These are phyloP conservation scores for Entomobrya multifasciata DNA, from an alignment of 2,888 invertebrate species.

Conservation along the genomic window DNA sequence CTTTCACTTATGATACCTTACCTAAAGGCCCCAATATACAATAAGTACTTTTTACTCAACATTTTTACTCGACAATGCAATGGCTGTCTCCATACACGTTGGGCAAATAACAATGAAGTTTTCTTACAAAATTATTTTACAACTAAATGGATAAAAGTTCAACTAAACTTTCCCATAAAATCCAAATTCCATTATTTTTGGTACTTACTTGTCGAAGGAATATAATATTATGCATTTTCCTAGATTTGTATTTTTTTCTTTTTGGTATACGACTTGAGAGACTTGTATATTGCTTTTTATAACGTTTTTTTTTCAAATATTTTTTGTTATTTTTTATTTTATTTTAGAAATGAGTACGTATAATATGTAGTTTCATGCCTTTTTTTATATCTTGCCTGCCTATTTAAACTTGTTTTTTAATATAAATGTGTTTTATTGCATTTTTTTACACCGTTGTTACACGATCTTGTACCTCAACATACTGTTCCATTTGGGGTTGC, in stretches of 20 bases:
- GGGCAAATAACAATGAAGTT: neutral
- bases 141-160: neutral
- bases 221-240: constrained; percentile 51
- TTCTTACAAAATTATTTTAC: neutral
- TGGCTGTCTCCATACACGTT: neutral
- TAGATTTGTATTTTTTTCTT: constrained; percentile 57
- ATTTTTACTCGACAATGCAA: neutral
- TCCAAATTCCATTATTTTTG: too few species aligned
- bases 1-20: neutral
- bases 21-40: constrained; percentile 6
- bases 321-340: neutral
- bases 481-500: constrained; percentile 77
- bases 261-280: constrained; percentile 29
- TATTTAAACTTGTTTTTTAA: constrained; percentile 11
- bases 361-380: constrained; percentile 15
- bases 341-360: neutral
- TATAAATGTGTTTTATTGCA: constrained; percentile 14
- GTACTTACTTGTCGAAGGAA: neutral
- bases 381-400: neutral
- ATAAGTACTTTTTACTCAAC: too few species aligned
- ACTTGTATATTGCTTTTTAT: constrained; percentile 37
- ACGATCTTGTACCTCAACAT: constrained; percentile 78
- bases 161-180: neutral
- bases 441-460: constrained; percentile 75
- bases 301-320: neutral